Evolutionary conservation across 2,888 invertebrate genomes (phyloP).

Genomic region (Pachycephus smyrnensis): DNA sequence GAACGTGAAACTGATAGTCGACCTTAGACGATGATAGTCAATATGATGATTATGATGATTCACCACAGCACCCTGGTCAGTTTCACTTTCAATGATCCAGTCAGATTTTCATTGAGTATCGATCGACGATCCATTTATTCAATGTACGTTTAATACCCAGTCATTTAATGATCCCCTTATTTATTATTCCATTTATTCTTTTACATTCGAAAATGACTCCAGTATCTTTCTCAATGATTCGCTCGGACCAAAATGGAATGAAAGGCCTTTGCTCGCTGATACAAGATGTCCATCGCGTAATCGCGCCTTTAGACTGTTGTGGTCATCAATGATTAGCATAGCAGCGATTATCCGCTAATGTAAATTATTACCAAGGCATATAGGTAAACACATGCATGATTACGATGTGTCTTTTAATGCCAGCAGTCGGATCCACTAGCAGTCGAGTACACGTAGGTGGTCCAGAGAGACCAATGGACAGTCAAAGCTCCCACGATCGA

Average conservation of each 20-base stretch:
- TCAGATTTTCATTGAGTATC: slow-evolving; percentile 25
- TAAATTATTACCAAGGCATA: slow-evolving; percentile 33
- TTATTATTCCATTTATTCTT: background rate
- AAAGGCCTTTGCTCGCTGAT: too few relatives aligned
- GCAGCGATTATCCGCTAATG: slow-evolving; percentile 32
- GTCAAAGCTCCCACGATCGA: background rate
- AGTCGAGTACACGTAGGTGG: slow-evolving; percentile 17
- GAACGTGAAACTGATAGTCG: background rate
- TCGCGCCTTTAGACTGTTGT: background rate
- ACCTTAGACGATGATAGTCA: background rate
- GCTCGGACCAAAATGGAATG: too few relatives aligned
- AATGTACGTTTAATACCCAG: background rate
- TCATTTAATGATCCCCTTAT: background rate
- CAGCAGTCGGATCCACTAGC: slow-evolving; percentile 31
- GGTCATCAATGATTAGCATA: slow-evolving; percentile 40
- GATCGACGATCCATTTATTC: background rate
- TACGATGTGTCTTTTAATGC: slow-evolving; percentile 27
- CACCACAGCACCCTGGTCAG: slow-evolving; percentile 24
- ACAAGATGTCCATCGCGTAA: background rate
- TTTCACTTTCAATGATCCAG: slow-evolving; percentile 13
- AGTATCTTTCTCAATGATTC: too few relatives aligned
- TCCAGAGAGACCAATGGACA: background rate
- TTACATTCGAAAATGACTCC: background rate
- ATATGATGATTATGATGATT: slow-evolving; percentile 28
- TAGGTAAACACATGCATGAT: slow-evolving; percentile 39